Evolutionary conservation across 2,888 invertebrate genomes (phyloP).

Genomic region (Pedicia rivosa): DNA sequence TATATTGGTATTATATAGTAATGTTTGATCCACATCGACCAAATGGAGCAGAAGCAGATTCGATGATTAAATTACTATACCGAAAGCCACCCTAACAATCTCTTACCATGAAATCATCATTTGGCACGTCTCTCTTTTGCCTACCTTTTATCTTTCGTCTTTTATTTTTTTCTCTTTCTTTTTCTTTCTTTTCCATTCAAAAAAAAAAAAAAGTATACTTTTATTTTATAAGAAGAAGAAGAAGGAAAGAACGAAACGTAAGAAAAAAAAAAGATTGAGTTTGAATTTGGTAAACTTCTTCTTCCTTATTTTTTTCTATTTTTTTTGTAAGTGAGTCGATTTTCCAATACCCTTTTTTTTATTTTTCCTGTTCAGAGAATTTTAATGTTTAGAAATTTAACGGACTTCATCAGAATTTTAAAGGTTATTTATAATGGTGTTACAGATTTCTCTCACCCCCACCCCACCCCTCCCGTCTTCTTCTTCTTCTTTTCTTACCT

Average conservation of each 20-base stretch:
- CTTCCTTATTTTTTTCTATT: not conserved
- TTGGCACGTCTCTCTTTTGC: constrained; percentile 3
- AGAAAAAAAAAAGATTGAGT: not conserved
- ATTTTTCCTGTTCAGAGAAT: not conserved
- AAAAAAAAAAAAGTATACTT: too few relatives aligned
- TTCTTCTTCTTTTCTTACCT: not conserved
- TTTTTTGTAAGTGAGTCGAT: not conserved
- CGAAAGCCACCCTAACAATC: not conserved
- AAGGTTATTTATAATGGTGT: not conserved
- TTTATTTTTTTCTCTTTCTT: not conserved
- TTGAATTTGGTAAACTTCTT: not conserved
- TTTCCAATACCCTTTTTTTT: not conserved
- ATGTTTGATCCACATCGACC: constrained; percentile 1
- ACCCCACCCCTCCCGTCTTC: not conserved
- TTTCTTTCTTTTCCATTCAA: not conserved
- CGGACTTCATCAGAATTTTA: not conserved
- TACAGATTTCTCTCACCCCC: too few relatives aligned
- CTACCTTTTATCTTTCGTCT: not conserved
- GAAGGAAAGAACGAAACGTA: not conserved
- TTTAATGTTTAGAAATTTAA: not conserved
- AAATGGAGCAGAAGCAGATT: constrained; percentile 6
- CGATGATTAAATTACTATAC: constrained; percentile 5
- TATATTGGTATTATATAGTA: too few relatives aligned
- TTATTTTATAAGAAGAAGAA: not conserved
- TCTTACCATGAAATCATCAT: constrained; percentile 4